Evolutionary conservation across 2,113 vertebrate species (phyloP), one percentile per base, ranked within the genome.

Genomic region (Candoia aspera): DNA sequence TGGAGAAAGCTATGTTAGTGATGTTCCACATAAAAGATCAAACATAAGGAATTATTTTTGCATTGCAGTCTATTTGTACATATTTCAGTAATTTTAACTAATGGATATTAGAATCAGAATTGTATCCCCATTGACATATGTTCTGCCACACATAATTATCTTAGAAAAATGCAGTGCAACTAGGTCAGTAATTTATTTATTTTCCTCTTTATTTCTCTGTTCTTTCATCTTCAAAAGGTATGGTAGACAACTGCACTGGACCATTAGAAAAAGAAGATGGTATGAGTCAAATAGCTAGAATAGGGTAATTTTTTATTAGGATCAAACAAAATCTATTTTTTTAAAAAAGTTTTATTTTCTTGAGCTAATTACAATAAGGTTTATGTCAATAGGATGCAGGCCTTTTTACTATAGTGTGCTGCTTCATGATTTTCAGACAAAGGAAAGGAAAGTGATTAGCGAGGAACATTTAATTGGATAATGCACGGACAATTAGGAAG

Each of bases 11-110:
- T 94, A 86, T 37, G 89, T 23, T 83, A 91, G 8, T 87, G 91
- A 53, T 84, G 59, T 90, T 59, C 92, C 37, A 92, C 89, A 37
- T 93, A 94, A 93, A 93, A 73, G 91, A 94, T 91, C 55, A 93
- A 94, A 92, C 84, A n/a, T 94, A 93, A 33, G 84, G 1, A 29
- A 37, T 54, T 55, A 90, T 89, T 94, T 90, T 55, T 94, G 60
- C 15, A 33, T 33, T 46, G 11, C 86, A 86, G 29, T 64, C 19
- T 49, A 15, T 90, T 58, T 42, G 6, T 83, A 42, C 3, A 8
- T 26, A 68, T 10, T 37, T 26, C 1, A 64, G 58, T 26, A 68
- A 86, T n/a, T 46, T 84, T 49, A 59, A 42, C 57, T 46, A n/a
- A 85, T 33, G 13, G 12, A n/a, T 33, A 49, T 33, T 62, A 83